Conservation (phyloP, 2,113 vertebrate species). For the Penelope pileata region DNA sequence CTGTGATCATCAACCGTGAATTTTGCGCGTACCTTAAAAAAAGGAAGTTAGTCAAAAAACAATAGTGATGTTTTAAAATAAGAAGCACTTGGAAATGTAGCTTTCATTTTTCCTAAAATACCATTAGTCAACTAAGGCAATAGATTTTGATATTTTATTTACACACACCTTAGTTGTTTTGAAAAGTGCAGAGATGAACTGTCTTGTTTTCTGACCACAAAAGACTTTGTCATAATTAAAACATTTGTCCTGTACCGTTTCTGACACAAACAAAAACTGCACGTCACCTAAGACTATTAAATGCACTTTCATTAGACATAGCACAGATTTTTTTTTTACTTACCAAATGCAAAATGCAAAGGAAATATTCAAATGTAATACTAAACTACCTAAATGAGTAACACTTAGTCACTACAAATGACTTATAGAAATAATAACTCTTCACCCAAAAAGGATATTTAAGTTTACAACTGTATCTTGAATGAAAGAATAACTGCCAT, state of each 20-base stretch:
- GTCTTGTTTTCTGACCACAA: neutral
- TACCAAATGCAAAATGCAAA: neutral
- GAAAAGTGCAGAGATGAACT: neutral
- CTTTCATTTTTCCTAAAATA: neutral
- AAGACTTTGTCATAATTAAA: neutral
- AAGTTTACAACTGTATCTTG: neutral
- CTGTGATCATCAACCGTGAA: slow-evolving; percentile 94
- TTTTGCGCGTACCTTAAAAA: slow-evolving; percentile 88
- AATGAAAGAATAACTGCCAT: neutral
- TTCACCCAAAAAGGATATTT: neutral
- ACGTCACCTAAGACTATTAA: neutral
- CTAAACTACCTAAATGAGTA: neutral
- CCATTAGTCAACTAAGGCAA: neutral
- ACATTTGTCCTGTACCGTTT: neutral
- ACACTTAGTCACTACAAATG: neutral
- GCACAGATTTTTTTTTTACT: neutral
- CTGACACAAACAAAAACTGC: neutral
- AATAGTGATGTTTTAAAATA: neutral
- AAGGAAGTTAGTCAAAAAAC: neutral
- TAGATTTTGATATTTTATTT: neutral
- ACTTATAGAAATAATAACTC: neutral
- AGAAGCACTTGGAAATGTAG: neutral
- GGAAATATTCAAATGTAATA: neutral
- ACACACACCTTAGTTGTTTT: neutral
- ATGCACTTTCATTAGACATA: neutral